Evolutionary conservation across 2,888 invertebrate genomes (phyloP).

Genomic region (Eugnorisma glareosa): DNA sequence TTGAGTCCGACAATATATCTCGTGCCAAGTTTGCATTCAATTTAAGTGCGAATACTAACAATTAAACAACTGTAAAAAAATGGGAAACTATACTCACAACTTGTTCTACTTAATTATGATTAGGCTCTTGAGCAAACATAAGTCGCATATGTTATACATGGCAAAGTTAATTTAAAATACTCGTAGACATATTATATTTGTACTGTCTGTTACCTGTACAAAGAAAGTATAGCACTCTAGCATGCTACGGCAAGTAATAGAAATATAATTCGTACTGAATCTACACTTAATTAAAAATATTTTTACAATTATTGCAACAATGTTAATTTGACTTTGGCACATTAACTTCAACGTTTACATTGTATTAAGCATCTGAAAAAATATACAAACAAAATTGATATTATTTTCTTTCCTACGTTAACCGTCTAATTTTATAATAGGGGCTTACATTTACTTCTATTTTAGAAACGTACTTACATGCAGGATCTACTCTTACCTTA

Average conservation of each 20-base stretch:
- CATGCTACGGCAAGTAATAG: slow-evolving; percentile 64
- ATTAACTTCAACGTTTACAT: slow-evolving; percentile 72
- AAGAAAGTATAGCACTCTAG: slow-evolving; percentile 39
- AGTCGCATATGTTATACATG: slow-evolving; percentile 65
- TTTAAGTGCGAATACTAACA: background rate
- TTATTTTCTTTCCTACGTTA: slow-evolving; percentile 41
- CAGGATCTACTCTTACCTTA: slow-evolving; percentile 33
- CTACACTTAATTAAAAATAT: slow-evolving; percentile 66
- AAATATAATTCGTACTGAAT: slow-evolving; percentile 63
- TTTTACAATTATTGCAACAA: slow-evolving; percentile 81
- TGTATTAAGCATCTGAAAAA: slow-evolving; percentile 54
- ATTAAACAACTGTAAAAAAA: slow-evolving; percentile 46
- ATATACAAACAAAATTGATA: slow-evolving; percentile 46
- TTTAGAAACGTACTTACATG: slow-evolving; percentile 29
- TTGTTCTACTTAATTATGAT: slow-evolving; percentile 69
- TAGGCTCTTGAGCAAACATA: slow-evolving; percentile 78
- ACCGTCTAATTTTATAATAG: slow-evolving; percentile 30
- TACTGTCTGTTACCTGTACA: slow-evolving; percentile 47
- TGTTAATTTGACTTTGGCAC: slow-evolving; percentile 84
- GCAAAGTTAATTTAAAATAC: slow-evolving; percentile 47
- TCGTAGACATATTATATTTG: slow-evolving; percentile 50
- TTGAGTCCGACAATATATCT: slow-evolving; percentile 2
- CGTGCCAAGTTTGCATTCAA: background rate
- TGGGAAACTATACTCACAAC: slow-evolving; percentile 44
- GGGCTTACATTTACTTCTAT: slow-evolving; percentile 33